These are phyloP conservation scores for Reticulitermes lucifugus DNA, from an alignment of 2,888 invertebrate genomes.

Conservation along the genomic window DNA sequence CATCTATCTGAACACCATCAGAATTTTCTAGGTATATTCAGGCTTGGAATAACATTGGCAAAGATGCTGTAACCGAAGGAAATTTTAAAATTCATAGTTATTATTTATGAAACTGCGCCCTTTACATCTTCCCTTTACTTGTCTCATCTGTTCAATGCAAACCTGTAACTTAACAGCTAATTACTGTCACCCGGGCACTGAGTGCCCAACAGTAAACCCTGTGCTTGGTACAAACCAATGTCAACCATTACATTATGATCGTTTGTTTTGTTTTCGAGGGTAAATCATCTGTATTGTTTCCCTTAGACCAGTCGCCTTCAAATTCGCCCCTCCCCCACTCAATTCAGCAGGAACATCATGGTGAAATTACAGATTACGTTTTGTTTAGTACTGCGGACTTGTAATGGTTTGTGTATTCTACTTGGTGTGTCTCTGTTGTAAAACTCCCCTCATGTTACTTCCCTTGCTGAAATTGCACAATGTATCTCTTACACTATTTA, in stretches of 20 bases:
- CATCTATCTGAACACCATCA: too few relatives aligned
- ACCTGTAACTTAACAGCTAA: too few relatives aligned
- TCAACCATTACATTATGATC: background rate
- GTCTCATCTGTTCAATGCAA: too few relatives aligned
- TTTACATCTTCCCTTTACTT: too few relatives aligned
- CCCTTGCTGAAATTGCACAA: slow-evolving; percentile 5
- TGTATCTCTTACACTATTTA: background rate
- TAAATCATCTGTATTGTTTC: background rate
- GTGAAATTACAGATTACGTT: slow-evolving; percentile 15
- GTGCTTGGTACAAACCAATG: background rate
- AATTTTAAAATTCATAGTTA: too few relatives aligned
- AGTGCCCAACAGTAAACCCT: background rate
- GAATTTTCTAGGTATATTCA: too few relatives aligned
- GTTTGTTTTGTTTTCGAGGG: slow-evolving; percentile 8
- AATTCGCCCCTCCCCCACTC: background rate
- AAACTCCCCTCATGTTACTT: background rate
- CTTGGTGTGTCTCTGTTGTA: background rate
- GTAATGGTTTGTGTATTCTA: slow-evolving; percentile 6
- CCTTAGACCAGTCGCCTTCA: background rate
- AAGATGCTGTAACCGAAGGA: too few relatives aligned
- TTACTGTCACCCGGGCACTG: background rate
- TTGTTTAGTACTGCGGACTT: slow-evolving; percentile 25
- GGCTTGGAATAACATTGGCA: too few relatives aligned
- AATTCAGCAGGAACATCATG: background rate
- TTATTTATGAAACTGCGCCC: too few relatives aligned